Conservation (phyloP, 2,797 vertebrate species). For the Enteromius fasciolatus region DNA sequence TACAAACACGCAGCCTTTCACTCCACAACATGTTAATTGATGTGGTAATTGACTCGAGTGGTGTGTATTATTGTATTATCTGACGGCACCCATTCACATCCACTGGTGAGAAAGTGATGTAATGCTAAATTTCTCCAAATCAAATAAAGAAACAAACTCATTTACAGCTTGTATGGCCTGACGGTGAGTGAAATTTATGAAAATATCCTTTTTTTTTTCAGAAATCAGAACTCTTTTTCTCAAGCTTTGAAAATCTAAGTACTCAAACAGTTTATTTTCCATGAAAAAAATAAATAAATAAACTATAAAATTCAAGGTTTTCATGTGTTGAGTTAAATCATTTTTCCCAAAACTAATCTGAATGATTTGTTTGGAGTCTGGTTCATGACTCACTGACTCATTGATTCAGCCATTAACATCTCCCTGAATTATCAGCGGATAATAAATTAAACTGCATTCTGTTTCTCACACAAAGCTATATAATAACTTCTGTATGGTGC, state of each 20-base stretch:
- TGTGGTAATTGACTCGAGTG: too few species aligned
- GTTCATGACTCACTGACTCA: not conserved
- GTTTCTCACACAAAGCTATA: slow-evolving; percentile 2
- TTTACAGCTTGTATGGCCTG: not conserved
- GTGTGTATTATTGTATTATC: too few species aligned
- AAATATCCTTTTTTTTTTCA: too few species aligned
- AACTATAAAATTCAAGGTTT: not conserved
- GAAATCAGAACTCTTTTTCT: too few species aligned
- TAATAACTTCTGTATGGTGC: not conserved
- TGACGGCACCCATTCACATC: too few species aligned
- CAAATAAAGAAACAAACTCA: too few species aligned
- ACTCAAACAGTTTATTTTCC: not conserved
- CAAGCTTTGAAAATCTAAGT: too few species aligned
- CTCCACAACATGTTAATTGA: too few species aligned
- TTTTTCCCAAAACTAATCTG: not conserved
- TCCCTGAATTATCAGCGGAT: not conserved
- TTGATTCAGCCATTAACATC: not conserved
- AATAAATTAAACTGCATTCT: not conserved
- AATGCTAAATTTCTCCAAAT: too few species aligned
- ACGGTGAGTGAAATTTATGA: not conserved
- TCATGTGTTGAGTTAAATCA: not conserved
- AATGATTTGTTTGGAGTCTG: not conserved
- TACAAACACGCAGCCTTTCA: too few species aligned
- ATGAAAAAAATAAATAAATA: too few species aligned
- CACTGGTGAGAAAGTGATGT: too few species aligned